Conservation (phyloP, 1,140 invertebrate species). For the Trichogramma pretiosum region DNA sequence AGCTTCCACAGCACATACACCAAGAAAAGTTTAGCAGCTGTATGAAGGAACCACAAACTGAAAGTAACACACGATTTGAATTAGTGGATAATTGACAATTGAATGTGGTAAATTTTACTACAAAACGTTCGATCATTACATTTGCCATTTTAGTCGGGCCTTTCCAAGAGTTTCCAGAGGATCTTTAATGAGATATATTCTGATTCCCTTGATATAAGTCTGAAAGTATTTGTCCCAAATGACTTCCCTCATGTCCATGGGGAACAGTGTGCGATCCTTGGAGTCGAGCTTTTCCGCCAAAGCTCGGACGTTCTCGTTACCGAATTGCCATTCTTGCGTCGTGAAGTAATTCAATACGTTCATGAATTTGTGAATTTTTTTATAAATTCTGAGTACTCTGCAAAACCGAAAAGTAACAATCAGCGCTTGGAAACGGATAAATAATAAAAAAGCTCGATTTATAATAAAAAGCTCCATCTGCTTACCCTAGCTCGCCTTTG, state of each 20-base stretch:
- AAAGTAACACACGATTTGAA: too few species aligned
- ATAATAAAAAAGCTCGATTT: neutral
- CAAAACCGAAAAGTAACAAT: conserved; percentile 5
- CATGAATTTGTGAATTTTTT: conserved; percentile 59
- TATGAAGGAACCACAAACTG: too few species aligned
- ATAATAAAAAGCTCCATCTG: too few species aligned
- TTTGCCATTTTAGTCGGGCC: conserved; percentile 45
- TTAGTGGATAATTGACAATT: neutral
- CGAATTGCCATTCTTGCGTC: conserved; percentile 60
- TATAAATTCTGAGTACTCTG: conserved; percentile 61
- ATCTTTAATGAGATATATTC: conserved; percentile 56
- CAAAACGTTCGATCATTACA: conserved; percentile 27
- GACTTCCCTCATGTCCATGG: conserved; percentile 58
- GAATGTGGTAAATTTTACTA: neutral
- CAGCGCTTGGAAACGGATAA: neutral
- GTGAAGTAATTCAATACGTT: conserved; percentile 66
- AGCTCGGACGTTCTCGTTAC: conserved; percentile 49
- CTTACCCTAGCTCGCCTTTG: too few species aligned
- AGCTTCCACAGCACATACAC: too few species aligned
- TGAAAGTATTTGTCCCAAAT: conserved; percentile 53
- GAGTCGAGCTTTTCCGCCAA: conserved; percentile 53
- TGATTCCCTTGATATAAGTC: conserved; percentile 49
- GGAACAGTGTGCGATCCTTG: conserved; percentile 57
- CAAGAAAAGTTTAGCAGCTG: too few species aligned
- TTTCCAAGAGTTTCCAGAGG: conserved; percentile 47